phyloP scores from a whole-genome alignment of 2,888 invertebrate species.

The Heliconius charithonia region DNA sequence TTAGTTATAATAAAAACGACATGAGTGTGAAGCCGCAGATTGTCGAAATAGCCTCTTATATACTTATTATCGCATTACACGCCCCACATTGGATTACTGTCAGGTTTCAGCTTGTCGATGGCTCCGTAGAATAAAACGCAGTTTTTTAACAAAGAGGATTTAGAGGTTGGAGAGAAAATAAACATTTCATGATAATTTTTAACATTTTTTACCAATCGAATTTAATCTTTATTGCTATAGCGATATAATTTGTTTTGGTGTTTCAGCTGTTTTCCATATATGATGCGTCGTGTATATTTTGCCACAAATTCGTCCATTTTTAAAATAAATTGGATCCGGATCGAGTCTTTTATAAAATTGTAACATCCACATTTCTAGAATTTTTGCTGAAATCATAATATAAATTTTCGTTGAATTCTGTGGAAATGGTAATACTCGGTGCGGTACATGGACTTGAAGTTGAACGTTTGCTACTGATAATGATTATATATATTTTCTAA shows the following conservation, averaged over 20 bases:
- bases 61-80: conserved; percentile 43
- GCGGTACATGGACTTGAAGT: background rate
- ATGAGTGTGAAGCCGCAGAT: conserved; percentile 33
- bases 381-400: conserved; percentile 20
- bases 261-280: conserved; percentile 38
- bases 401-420: conserved; percentile 3
- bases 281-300: conserved; percentile 48
- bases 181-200: conserved; percentile 52
- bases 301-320: conserved; percentile 52
- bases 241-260: conserved; percentile 35
- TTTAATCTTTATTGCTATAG: conserved; percentile 44
- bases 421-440: conserved; percentile 7
- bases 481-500: background rate
- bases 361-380: conserved; percentile 36
- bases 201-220: background rate
- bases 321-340: conserved; percentile 52
- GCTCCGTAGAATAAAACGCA: conserved; percentile 43
- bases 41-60: conserved; percentile 22
- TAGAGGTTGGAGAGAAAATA: conserved; percentile 40
- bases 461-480: background rate
- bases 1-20: conserved; percentile 26
- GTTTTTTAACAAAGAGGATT: conserved; percentile 51
- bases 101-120: conserved; percentile 47
- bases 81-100: conserved; percentile 40
- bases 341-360: conserved; percentile 48